Evolutionary conservation across 2,888 invertebrate genomes (phyloP).

Genomic region (Drosophila histrio): DNA sequence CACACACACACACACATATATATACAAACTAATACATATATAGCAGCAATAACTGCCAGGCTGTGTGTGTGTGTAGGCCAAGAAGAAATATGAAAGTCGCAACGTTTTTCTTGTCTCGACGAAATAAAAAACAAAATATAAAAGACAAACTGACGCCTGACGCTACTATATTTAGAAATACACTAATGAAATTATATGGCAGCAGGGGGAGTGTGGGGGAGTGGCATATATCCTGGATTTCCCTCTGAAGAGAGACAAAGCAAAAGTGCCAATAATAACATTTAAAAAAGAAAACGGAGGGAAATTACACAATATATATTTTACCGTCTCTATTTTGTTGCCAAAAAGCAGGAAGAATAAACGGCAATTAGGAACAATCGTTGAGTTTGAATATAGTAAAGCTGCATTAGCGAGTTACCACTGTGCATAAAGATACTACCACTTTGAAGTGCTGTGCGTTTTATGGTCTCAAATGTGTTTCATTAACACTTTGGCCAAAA

Average conservation of each 20-base stretch:
- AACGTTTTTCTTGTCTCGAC: slow-evolving; percentile 49
- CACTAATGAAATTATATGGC: slow-evolving; percentile 75
- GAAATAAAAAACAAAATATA: slow-evolving; percentile 19
- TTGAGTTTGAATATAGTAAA: too few species aligned
- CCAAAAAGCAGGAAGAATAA: neutral
- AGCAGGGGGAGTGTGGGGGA: too few species aligned
- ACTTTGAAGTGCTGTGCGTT: slow-evolving; percentile 40
- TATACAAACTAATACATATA: slow-evolving; percentile 14
- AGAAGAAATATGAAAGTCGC: slow-evolving; percentile 71
- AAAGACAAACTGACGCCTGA: slow-evolving; percentile 46
- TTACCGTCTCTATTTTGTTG: slow-evolving; percentile 8
- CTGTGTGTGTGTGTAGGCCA: slow-evolving; percentile 53
- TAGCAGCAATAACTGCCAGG: slow-evolving; percentile 74
- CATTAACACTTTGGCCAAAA: slow-evolving; percentile 74
- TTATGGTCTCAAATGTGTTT: slow-evolving; percentile 66
- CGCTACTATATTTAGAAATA: slow-evolving; percentile 70
- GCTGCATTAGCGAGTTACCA: neutral
- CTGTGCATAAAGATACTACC: slow-evolving; percentile 28
- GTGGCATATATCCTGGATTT: slow-evolving; percentile 50
- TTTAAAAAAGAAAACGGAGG: slow-evolving; percentile 52
- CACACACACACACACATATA: slow-evolving; percentile 21
- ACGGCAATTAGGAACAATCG: slow-evolving; percentile 13
- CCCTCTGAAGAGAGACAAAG: slow-evolving; percentile 49
- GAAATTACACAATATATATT: slow-evolving; percentile 65
- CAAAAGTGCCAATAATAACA: slow-evolving; percentile 72